These are phyloP conservation scores for Acheta domesticus DNA, from an alignment of 2,888 invertebrate genomes.

Conservation along the genomic window DNA sequence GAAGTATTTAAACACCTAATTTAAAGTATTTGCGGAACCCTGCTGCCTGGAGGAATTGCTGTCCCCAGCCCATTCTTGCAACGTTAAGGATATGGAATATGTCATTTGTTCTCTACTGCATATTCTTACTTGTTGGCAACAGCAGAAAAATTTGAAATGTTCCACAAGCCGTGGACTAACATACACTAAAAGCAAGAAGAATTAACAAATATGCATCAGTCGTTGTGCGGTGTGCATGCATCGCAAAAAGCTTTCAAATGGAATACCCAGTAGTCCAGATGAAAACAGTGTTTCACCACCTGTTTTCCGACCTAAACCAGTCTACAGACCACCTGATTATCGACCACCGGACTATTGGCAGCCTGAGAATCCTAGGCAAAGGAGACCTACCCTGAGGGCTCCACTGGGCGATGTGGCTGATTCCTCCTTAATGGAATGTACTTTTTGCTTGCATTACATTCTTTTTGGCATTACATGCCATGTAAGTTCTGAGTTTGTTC, in stretches of 20 bases:
- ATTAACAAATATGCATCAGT: slow-evolving; percentile 80
- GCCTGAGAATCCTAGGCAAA: too few species aligned
- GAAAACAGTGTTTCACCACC: not conserved
- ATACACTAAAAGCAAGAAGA: slow-evolving; percentile 84
- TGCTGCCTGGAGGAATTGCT: slow-evolving; percentile 94
- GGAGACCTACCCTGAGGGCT: too few species aligned
- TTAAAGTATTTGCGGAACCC: too few species aligned
- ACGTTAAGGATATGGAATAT: slow-evolving; percentile 89
- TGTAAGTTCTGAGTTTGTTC: too few species aligned
- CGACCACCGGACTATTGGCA: not conserved
- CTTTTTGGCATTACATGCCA: too few species aligned
- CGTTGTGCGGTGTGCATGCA: slow-evolving; percentile 71
- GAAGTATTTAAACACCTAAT: too few species aligned
- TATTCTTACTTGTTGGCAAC: slow-evolving; percentile 95
- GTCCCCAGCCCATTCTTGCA: slow-evolving; percentile 92
- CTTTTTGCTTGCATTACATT: too few species aligned
- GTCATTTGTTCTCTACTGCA: slow-evolving; percentile 92
- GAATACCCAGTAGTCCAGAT: not conserved
- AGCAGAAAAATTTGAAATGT: slow-evolving; percentile 78
- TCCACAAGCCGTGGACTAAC: slow-evolving; percentile 75
- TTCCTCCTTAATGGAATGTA: too few species aligned
- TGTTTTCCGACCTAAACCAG: not conserved
- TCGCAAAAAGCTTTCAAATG: slow-evolving; percentile 35
- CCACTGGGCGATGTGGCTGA: too few species aligned
- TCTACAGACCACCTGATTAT: not conserved